Conservation (phyloP, 1,140 invertebrate species). For the Drosophila athabasca region DNA sequence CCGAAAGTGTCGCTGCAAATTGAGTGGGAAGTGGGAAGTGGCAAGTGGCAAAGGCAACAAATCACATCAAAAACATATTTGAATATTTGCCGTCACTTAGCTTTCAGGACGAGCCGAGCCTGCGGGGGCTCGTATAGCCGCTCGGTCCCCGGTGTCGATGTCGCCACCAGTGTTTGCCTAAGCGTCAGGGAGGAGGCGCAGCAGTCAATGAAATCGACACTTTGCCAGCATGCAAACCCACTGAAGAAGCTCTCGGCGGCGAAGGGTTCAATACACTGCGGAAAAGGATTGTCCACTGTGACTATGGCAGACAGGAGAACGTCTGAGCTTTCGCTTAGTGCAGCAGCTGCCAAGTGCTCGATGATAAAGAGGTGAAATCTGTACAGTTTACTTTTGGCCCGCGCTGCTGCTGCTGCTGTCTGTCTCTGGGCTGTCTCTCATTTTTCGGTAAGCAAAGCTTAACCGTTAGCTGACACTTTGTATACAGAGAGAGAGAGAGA, state of each 20-base stretch:
- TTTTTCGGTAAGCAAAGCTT: slow-evolving; percentile 76
- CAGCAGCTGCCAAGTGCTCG: slow-evolving; percentile 4
- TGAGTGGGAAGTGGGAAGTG: slow-evolving; percentile 44
- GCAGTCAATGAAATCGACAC: slow-evolving; percentile 59
- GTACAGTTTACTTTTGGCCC: slow-evolving; percentile 63
- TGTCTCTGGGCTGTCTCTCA: slow-evolving; percentile 16
- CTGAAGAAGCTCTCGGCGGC: slow-evolving; percentile 30
- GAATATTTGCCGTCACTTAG: slow-evolving; percentile 82
- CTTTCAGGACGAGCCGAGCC: slow-evolving; percentile 50
- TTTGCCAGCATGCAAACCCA: slow-evolving; percentile 28
- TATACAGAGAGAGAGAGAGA: slow-evolving; percentile 42
- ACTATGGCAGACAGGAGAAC: too few species aligned
- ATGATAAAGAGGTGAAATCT: slow-evolving; percentile 66
- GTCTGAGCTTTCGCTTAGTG: neutral
- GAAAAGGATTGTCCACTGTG: neutral
- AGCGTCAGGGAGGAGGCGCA: slow-evolving; percentile 53
- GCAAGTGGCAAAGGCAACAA: slow-evolving; percentile 62
- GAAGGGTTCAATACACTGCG: neutral
- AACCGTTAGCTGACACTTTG: slow-evolving; percentile 75
- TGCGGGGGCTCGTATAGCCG: neutral
- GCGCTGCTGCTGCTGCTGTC: neutral
- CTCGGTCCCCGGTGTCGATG: slow-evolving; percentile 49
- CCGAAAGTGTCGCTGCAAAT: slow-evolving; percentile 66
- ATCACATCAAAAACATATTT: slow-evolving; percentile 83
- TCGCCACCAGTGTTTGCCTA: slow-evolving; percentile 72